Base-by-base conservation (phyloP, 2,113 vertebrate genomes). In the Rutilus rutilus region DNA sequence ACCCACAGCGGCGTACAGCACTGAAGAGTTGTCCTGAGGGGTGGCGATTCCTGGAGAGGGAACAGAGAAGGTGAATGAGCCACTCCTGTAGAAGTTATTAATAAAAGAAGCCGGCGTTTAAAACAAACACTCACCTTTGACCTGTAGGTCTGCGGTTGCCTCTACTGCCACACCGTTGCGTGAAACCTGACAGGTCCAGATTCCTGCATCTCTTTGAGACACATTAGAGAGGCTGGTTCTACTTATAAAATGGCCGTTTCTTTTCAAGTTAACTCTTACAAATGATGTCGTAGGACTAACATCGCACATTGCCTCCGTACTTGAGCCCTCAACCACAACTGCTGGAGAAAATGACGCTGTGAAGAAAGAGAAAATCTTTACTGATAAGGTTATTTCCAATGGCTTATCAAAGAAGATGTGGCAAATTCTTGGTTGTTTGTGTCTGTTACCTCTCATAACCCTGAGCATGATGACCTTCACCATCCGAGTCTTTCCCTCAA, bases 1-100 rank as follows among this genome's bases (percentile, higher is more conserved):
- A 3, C 94, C 94, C 81, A 94, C 81, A 2, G 89, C 90, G 4
- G 91, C 88, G 5, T 94, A 96, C 33, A 94, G 27, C 36, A 85
- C 86, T 1, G 85, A 54, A 9, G 74, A 8, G 23, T 92, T 89
- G 12, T 71, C 30, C 9, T 84, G 14, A 9, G 94, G 95, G 1
- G 86, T 54, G 71, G 88, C 6, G 65, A 95, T 93, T 86, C 94
- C 95, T 95, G 85, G 12, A 71, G 25, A 80, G 1, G 74, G 71
- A 84, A 64, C 19, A 45, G 14, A 52, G n/a, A 7, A 19, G 23
- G 36, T 23, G 77, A 33, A 54, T 54, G 27, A 71, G 25, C 33
- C 6, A 42, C 36, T 47, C 21, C 11, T 21, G 17, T 33, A 42
- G n/a, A 45, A 59, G 64, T 45, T 5, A n/a, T 3, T 54, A 11